Evolutionary conservation across 2,888 invertebrate genomes (phyloP).

Genomic region (Philaethria dido): DNA sequence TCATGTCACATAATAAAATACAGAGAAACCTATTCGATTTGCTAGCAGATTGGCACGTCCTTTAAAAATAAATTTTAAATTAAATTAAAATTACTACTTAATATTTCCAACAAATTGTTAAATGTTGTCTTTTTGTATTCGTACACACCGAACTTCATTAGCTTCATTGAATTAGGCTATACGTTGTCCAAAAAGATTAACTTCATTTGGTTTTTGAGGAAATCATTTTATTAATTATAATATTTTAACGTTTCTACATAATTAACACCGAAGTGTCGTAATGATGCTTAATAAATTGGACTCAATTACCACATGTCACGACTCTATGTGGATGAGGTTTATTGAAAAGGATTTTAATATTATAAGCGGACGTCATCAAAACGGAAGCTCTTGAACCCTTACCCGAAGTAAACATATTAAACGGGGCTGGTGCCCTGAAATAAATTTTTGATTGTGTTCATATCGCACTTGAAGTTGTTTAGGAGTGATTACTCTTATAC

Average conservation of each 20-base stretch:
- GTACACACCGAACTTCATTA: no score
- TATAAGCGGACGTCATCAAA: constrained; percentile 44
- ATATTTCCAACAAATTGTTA: no score
- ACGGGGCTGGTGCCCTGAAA: constrained; percentile 31
- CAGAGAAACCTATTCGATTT: no score
- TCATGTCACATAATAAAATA: no score
- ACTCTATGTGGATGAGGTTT: constrained; percentile 33
- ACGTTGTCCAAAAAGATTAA: no score
- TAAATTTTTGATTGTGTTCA: constrained; percentile 36
- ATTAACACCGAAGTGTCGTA: constrained; percentile 21
- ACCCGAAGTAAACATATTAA: constrained; percentile 42
- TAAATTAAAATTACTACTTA: no score
- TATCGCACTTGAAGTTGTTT: constrained; percentile 14
- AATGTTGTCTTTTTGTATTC: no score
- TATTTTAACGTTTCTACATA: not conserved
- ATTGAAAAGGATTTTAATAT: constrained; percentile 45
- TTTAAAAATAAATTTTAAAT: no score
- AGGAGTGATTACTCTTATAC: constrained; percentile 20
- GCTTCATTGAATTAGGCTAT: no score
- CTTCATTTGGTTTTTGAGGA: not conserved
- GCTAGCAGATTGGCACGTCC: no score
- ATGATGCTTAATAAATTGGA: constrained; percentile 30
- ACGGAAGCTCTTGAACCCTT: constrained; percentile 40
- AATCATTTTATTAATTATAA: not conserved
- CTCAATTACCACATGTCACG: constrained; percentile 17